A percentile compares a stretch with the other conserved stretches of the same genome.
phyloP scores from a whole-genome alignment of 2,797 vertebrate species.

The Rhinatrema bivittatum region DNA sequence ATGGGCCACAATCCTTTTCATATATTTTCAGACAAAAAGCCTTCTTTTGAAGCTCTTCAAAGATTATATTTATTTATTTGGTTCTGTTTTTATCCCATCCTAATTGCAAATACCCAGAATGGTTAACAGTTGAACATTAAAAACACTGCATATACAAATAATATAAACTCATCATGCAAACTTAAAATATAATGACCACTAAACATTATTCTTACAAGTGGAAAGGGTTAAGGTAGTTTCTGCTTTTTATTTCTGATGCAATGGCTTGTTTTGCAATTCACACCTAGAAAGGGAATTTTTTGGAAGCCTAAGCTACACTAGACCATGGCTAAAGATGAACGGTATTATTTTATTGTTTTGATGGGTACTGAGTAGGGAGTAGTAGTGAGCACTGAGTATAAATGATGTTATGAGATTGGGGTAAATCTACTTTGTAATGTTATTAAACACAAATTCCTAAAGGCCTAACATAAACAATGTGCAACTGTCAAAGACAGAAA shows the following conservation, averaged over 20 bases:
- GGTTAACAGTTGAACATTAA: no score
- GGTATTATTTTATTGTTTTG: no score
- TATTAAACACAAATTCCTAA: constrained; percentile 10
- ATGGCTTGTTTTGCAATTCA: constrained; percentile 22
- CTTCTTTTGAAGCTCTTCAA: no score
- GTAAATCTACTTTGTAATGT: constrained; percentile 12
- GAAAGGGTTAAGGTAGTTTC: constrained; percentile 8
- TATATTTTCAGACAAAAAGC: constrained; percentile 11
- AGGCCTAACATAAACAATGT: constrained; percentile 28
- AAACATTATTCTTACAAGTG: no score
- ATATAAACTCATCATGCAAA: no score
- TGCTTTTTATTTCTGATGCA: constrained; percentile 16
- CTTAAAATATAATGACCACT: no score
- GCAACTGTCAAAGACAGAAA: constrained; percentile 26
- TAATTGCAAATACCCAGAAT: no score
- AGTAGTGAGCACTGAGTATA: not conserved
- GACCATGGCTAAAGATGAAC: no score
- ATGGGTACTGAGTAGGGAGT: no score
- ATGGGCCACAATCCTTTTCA: constrained; percentile 9
- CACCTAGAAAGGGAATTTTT: not conserved
- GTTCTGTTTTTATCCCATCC: no score
- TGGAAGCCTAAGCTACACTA: no score
- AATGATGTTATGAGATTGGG: not conserved
- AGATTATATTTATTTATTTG: constrained; percentile 30
- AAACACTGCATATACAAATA: no score